Evolutionary conservation across 2,797 vertebrate genomes (phyloP).

Genomic region (Antennarius maculatus): DNA sequence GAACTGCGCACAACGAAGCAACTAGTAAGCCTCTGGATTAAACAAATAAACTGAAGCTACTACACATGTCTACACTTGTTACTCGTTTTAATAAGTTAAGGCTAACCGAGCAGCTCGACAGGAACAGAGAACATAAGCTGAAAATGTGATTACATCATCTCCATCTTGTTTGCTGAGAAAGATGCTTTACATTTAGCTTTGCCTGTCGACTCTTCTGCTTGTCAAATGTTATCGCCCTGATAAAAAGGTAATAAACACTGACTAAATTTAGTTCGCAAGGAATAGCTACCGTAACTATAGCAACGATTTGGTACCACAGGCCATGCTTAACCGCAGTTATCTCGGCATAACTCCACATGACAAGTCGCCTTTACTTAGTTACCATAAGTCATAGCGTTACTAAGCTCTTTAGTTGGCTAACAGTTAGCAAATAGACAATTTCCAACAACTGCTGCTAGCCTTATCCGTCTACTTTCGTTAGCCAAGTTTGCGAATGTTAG

Average conservation of each 20-base stretch:
- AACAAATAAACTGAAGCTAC: background rate
- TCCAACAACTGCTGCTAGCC: slow-evolving; percentile 16
- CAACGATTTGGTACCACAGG: slow-evolving; percentile 1
- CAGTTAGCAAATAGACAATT: slow-evolving; percentile 35
- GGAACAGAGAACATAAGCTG: background rate
- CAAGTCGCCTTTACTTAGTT: slow-evolving; percentile 21
- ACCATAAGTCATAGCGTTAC: slow-evolving; percentile 29
- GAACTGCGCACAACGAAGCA: slow-evolving; percentile 6
- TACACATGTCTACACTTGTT: background rate
- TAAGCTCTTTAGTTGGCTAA: slow-evolving; percentile 35
- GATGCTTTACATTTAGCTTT: background rate
- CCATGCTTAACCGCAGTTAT: slow-evolving; percentile 33
- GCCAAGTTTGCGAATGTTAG: slow-evolving; percentile 13
- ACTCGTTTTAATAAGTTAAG: background rate
- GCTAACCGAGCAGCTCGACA: background rate
- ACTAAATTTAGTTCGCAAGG: background rate
- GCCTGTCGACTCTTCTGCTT: background rate
- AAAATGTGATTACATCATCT: background rate
- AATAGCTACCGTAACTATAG: background rate
- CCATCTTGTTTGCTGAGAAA: background rate
- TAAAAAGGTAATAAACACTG: slow-evolving; percentile 8
- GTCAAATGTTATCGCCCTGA: slow-evolving; percentile 31
- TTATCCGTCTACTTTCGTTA: slow-evolving; percentile 17
- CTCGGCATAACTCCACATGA: slow-evolving; percentile 6
- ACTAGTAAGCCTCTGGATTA: background rate